Evolutionary conservation across 2,113 vertebrate species (phyloP), one percentile per base, ranked within the genome.

Genomic region (Bujurquina vittata): DNA sequence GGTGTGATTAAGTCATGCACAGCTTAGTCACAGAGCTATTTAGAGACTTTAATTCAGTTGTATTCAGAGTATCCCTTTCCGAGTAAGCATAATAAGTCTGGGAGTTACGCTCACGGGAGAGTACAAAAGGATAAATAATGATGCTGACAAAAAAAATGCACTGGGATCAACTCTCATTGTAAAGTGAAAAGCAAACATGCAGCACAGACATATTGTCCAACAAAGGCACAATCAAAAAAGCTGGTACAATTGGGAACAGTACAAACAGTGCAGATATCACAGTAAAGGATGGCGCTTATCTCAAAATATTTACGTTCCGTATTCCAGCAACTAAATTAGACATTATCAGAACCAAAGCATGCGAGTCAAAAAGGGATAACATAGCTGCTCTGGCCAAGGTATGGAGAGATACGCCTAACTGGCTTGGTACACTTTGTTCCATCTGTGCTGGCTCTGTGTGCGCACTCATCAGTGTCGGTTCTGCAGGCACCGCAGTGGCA

Each of bases 401-500:
- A 92, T 0, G 89, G 78, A 80, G 92, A 88, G 22, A 93, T 49
- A 14, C 74, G 89, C 62, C 59, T 87, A n/a, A 95, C 83, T 1
- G 97, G 96, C 88, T 97, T 97, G 49, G 95, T 96, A 75, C 98
- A 99, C 5, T 92, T 95, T 59, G 95, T 94, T n/a, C 85, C 46
- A 26, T 77, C 62, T 9, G 84, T 81, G 22, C 91, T 58, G 76
- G 91, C 90, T 79, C 97, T 97, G 1, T 97, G 96, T 23, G 96
- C 84, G 23, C 98, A 99, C 80, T 99, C 97, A n/a, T 95, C 95
- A 3, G 95, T 97, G 84, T 97, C 96, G 0, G 97, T 97, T 75
- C 96, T 95, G 89, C 98, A 99, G 90, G 95, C 95, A 23, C 96
- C 95, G 78, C 98, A 99, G 88, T 96, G 96, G 95, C 98, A 99